Conservation (phyloP, 2,888 invertebrate genomes). For the Meiosimyza decipiens region DNA sequence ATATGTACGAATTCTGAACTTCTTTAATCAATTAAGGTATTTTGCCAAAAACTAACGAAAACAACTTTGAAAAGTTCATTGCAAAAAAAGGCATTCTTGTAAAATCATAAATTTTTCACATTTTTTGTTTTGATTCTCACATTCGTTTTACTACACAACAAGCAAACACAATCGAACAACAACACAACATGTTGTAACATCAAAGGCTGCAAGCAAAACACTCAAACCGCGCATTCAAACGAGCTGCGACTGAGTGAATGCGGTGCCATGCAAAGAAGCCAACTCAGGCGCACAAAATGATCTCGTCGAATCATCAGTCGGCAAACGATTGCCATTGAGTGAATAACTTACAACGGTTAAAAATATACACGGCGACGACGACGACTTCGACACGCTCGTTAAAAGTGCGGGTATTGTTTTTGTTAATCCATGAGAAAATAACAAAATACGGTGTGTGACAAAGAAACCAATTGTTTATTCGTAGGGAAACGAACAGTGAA, state of each 20-base stretch:
- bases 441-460: conserved; percentile 48
- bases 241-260: conserved; percentile 26
- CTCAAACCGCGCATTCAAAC: conserved; percentile 6
- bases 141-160: conserved; percentile 41
- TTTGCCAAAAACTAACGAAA: neutral
- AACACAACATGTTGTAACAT: conserved; percentile 39
- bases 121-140: conserved; percentile 48
- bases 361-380: conserved; percentile 32
- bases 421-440: conserved; percentile 38
- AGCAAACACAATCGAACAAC: conserved; percentile 23
- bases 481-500: conserved; percentile 30
- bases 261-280: conserved; percentile 6
- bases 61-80: neutral
- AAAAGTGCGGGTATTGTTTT: conserved; percentile 31
- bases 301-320: conserved; percentile 50
- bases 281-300: conserved; percentile 43
- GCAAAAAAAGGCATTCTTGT: conserved; percentile 23
- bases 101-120: neutral
- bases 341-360: conserved; percentile 30
- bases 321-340: conserved; percentile 52
- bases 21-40: no score
- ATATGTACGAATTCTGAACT: no score
- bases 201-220: conserved; percentile 46
- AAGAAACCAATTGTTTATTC: conserved; percentile 56
- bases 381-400: conserved; percentile 53